Evolutionary conservation across 2,888 invertebrate species (phyloP).

Genomic region (Hypselothyrea guttata): DNA sequence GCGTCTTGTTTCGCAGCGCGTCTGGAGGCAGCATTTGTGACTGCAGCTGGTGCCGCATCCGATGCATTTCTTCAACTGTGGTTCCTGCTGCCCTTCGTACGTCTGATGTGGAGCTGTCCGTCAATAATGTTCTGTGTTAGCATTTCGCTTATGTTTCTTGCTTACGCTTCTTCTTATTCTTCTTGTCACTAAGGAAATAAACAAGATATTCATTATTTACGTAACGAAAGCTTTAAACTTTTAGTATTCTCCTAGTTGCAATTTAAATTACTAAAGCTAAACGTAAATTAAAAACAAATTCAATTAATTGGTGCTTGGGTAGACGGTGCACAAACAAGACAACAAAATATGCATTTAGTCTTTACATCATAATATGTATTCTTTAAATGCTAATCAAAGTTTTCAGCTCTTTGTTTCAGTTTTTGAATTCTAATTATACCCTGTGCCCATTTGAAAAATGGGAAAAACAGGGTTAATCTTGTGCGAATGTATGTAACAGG

Average conservation of each 20-base stretch:
- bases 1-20: constrained; percentile 83
- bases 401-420: too few relatives aligned
- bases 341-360: too few relatives aligned
- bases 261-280: too few relatives aligned
- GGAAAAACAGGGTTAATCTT: too few relatives aligned
- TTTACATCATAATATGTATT: too few relatives aligned
- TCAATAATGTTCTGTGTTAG: constrained; percentile 59
- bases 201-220: not conserved
- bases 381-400: too few relatives aligned
- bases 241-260: not conserved
- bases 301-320: too few relatives aligned
- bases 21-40: constrained; percentile 84
- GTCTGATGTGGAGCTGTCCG: constrained; percentile 71
- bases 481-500: too few relatives aligned
- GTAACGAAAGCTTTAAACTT: not conserved
- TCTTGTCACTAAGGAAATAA: constrained; percentile 79
- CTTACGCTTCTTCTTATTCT: constrained; percentile 83
- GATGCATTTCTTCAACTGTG: constrained; percentile 50
- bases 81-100: constrained; percentile 51
- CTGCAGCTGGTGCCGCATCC: constrained; percentile 18
- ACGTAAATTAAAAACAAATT: not conserved
- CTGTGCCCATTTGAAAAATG: too few relatives aligned
- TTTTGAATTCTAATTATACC: too few relatives aligned
- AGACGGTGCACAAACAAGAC: too few relatives aligned
- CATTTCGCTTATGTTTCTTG: constrained; percentile 82